phyloP scores from a whole-genome alignment of 2,888 invertebrate species.

The Blastobasis adustella region DNA sequence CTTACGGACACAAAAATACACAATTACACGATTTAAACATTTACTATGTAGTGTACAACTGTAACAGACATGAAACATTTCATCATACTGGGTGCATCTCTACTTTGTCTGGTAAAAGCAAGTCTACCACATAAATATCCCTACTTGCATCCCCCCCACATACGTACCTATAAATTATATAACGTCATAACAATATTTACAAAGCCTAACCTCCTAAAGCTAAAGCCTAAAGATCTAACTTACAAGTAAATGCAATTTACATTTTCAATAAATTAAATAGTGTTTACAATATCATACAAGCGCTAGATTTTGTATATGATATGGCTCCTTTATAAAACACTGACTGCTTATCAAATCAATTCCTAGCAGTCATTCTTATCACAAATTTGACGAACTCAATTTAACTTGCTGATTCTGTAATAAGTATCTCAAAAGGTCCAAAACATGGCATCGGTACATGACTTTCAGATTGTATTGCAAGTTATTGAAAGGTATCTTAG shows the following conservation, averaged over 20 bases:
- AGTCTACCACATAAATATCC: constrained; percentile 59
- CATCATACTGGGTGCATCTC: constrained; percentile 51
- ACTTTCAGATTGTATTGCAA: no score
- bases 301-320: constrained; percentile 68
- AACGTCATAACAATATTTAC: constrained; percentile 75
- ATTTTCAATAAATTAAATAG: constrained; percentile 69
- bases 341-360: constrained; percentile 53
- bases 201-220: constrained; percentile 35
- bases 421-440: no score
- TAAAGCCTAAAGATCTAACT: constrained; percentile 56
- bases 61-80: constrained; percentile 51
- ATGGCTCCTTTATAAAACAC: constrained; percentile 64
- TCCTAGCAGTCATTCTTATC: constrained; percentile 39
- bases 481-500: not conserved
- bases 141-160: constrained; percentile 54
- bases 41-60: constrained; percentile 54
- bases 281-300: constrained; percentile 73
- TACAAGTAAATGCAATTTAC: constrained; percentile 72
- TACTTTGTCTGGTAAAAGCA: constrained; percentile 58
- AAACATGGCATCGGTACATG: no score
- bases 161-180: constrained; percentile 72
- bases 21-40: constrained; percentile 62
- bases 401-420: no score
- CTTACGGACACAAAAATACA: constrained; percentile 52
- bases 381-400: constrained; percentile 7